Evolutionary conservation across 2,797 vertebrate species (phyloP), one percentile per base, ranked within the genome.

Genomic region (Cichlasoma orientale): DNA sequence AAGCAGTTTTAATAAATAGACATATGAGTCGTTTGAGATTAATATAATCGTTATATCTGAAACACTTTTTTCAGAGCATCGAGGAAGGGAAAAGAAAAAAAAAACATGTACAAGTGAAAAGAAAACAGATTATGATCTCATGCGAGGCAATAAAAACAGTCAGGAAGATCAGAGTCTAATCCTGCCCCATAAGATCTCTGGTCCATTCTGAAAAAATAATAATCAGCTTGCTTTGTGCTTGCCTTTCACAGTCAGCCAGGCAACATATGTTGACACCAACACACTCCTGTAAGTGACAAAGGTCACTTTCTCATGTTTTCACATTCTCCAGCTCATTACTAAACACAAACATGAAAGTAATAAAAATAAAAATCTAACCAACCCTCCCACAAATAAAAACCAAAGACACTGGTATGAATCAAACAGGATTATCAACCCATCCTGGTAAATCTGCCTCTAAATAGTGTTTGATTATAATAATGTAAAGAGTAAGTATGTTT

Each of bases 1-100:
- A 92, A 94, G 87, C 88, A 79, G 31, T 91, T 95, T 94, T 92
- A 94, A 95, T 94, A 94, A 94, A 94, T 94, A 92, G 77, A 87
- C 76, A 83, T 87, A 90, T 29, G 80, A 89, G 86, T 90, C 86
- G 75, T 92, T 89, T 82, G 82, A 85, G 86, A 85, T 94, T 94
- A 94, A 91, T 94, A 93, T 92, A 89, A 87, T 91, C 41, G 74
- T 89, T 92, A 93, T 93, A 92, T 91, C 79, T 73, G 86, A 93
- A 93, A 89, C 58, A 79, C 54, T 68, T 18, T 44, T 69, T 86
- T 87, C 33, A 88, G 88, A 93, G 83, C 59, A 82, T 74, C 87
- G 86, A 80, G 75, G 38, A 7, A 9, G 91, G 90, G 85, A 82
- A 31, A 93, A 87, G 2, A 36, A 36, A 36, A 8, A 1, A 90